phyloP scores from a whole-genome alignment of 2,113 vertebrate species.

The Pycnonotus jocosus region DNA sequence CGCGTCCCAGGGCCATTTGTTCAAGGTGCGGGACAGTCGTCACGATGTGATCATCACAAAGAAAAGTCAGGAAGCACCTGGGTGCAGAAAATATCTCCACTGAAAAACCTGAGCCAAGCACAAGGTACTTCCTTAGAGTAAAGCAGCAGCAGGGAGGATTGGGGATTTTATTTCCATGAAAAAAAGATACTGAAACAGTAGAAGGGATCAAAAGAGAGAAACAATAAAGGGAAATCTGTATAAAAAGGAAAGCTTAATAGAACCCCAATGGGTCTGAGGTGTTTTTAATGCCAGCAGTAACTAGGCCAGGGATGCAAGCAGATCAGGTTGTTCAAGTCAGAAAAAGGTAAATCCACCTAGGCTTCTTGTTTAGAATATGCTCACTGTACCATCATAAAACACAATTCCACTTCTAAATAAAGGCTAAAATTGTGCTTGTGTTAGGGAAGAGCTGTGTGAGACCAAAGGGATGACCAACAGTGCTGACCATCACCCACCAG shows the following conservation, averaged over 20 bases:
- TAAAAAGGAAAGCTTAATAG: neutral
- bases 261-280: neutral
- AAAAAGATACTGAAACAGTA: neutral
- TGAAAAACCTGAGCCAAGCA: neutral
- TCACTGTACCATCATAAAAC: fast-evolving
- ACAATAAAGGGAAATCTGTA: neutral
- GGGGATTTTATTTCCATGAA: neutral
- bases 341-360: neutral
- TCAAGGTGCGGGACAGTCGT: fast-evolving
- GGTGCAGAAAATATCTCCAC: neutral
- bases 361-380: neutral
- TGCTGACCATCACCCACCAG: neutral
- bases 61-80: neutral
- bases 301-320: neutral
- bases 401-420: neutral
- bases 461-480: fast-evolving
- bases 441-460: neutral
- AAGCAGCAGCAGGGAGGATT: neutral
- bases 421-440: neutral
- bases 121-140: neutral
- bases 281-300: neutral
- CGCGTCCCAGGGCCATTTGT: fast-evolving
- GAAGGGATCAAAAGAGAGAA: neutral
- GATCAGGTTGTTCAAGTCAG: neutral
- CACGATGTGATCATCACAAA: fast-evolving